Evolutionary conservation across 2,888 invertebrate species (phyloP).

Genomic region (Macrosiphum euphorbiae): DNA sequence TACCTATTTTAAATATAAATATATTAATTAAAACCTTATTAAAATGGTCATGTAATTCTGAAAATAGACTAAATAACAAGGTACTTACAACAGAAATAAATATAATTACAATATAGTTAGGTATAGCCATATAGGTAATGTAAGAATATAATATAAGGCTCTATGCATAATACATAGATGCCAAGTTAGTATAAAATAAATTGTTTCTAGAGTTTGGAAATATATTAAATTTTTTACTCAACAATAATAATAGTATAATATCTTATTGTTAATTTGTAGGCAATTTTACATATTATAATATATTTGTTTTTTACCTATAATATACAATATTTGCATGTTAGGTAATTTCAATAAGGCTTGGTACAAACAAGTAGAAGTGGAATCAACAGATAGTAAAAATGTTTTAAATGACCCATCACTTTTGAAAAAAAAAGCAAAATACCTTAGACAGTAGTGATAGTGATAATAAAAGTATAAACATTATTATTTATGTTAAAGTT

Average conservation of each 20-base stretch:
- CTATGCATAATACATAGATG: no score
- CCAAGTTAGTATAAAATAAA: no score
- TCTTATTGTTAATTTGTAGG: background rate
- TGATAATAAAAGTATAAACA: background rate
- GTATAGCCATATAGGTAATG: no score
- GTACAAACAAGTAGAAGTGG: background rate
- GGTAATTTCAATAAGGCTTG: conserved; percentile 13
- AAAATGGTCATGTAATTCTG: no score
- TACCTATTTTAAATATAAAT: no score
- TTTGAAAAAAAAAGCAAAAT: background rate
- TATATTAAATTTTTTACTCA: background rate
- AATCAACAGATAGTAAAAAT: background rate
- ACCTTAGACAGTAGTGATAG: background rate
- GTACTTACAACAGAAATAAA: no score
- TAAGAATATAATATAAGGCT: no score
- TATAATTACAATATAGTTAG: no score
- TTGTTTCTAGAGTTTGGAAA: no score
- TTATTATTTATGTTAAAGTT: background rate
- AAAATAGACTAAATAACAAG: no score
- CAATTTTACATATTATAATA: background rate
- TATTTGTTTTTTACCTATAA: background rate
- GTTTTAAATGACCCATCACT: background rate
- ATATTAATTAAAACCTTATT: no score
- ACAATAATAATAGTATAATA: background rate
- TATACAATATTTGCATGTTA: background rate